A percentile compares a stretch with the other conserved stretches of the same genome.
These are phyloP conservation scores for Percina caprodes DNA, from an alignment of 2,113 vertebrate genomes.

Conservation along the genomic window DNA sequence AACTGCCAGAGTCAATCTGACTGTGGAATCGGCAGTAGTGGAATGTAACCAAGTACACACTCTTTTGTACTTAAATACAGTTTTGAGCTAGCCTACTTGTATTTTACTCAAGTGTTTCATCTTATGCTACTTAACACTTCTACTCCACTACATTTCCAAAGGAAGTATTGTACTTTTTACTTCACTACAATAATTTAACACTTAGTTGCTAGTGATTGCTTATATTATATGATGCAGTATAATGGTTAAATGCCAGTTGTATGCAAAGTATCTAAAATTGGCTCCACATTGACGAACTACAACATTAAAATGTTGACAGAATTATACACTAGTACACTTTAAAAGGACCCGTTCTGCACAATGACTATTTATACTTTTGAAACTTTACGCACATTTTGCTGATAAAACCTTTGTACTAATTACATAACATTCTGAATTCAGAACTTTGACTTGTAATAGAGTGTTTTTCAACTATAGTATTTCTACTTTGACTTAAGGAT, in stretches of 20 bases:
- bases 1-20: background rate
- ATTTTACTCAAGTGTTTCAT: no score
- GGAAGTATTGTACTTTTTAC: background rate
- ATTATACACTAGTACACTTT: background rate
- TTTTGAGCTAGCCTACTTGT: no score
- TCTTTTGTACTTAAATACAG: no score
- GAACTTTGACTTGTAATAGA: background rate
- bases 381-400: background rate
- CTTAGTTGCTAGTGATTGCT: background rate
- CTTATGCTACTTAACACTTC: background rate
- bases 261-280: background rate
- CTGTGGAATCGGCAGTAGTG: no score
- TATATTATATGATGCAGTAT: background rate
- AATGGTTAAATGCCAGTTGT: background rate
- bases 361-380: no score
- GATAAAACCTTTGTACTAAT: background rate
- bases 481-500: background rate
- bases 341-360: no score
- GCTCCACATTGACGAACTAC: background rate
- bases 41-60: no score
- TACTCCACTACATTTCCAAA: background rate
- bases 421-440: background rate
- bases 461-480: background rate
- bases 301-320: background rate
- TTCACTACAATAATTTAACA: background rate